Evolutionary conservation across 2,113 vertebrate genomes (phyloP), one percentile per base, ranked within the genome.

Genomic region (Eptesicus fuscus): DNA sequence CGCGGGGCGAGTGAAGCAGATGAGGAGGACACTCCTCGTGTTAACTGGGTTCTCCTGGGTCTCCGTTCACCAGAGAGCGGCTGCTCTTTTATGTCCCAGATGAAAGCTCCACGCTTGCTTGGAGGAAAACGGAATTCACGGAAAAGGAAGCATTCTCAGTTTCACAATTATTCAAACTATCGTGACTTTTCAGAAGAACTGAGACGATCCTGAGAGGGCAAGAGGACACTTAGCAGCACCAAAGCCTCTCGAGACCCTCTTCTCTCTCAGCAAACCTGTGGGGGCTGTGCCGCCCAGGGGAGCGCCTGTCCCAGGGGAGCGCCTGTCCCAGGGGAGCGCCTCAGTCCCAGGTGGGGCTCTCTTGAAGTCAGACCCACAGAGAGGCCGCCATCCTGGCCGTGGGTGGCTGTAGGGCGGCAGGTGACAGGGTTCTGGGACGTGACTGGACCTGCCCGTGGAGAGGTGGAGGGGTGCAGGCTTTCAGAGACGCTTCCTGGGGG

Each of bases 11-110:
- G 98, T 98, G 98, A 98, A 96, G 96, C 98, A 98, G 98, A 98
- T 98, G 97, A 98, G 80, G 96, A 98, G 97, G 98, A 98, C 98
- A 98, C 97, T 98, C 98, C 98, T 98, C 98, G 98, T 97, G 98
- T 98, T 98, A 98, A 98, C 98, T 98, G 98, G 97, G 98, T 97
- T 98, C 96, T 98, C 97, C 98, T 94, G 98, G 97, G 98, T 98
- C 98, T 98, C 98, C 93, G 97, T 97, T 98, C 98, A 98, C 98
- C 98, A 98, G 98, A 98, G 97, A 97, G 97, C 97, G 96, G 97
- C 96, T 98, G 98, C 97, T 98, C 98, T 98, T 98, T 98, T 98
- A 98, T 98, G 98, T 98, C 93, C 94, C 97, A 97, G 98, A 98
- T 98, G 98, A 98, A 98, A 98, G 98, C 96, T 56, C 91, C 98